These are phyloP conservation scores for Leptinotarsa peninsularis DNA, from an alignment of 2,888 invertebrate genomes.

Conservation along the genomic window DNA sequence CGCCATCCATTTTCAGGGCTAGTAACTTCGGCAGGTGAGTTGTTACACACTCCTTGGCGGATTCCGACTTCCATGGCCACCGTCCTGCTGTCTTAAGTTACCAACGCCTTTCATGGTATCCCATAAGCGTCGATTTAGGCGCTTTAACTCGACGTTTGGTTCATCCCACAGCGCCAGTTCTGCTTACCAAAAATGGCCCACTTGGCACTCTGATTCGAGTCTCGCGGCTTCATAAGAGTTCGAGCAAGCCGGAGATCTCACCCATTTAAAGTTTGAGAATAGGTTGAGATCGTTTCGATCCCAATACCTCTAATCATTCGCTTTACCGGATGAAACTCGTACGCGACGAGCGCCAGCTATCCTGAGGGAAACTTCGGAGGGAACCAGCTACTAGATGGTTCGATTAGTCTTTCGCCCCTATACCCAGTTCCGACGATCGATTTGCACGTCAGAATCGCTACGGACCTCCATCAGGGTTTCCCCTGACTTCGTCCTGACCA, in stretches of 20 bases:
- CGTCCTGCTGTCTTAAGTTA: constrained; percentile 63
- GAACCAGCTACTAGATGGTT: constrained; percentile 56
- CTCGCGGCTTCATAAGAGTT: constrained; percentile 10
- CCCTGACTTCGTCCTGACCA: constrained; percentile 61
- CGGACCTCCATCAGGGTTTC: constrained; percentile 11
- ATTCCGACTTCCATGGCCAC: too few species aligned
- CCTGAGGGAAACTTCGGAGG: constrained; percentile 81
- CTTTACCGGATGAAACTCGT: constrained; percentile 74
- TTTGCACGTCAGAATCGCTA: constrained; percentile 70
- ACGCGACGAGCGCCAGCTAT: constrained; percentile 59
- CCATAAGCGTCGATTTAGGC: constrained; percentile 68
- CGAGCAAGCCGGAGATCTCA: constrained; percentile 70
- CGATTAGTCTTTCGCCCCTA: constrained; percentile 72
- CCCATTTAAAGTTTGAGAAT: constrained; percentile 82
- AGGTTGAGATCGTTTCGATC: constrained; percentile 76
- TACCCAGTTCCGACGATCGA: constrained; percentile 82
- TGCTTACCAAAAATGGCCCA: constrained; percentile 83
- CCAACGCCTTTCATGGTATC: constrained; percentile 72
- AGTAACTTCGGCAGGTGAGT: constrained; percentile 63
- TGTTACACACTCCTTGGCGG: too few species aligned
- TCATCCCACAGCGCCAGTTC: constrained; percentile 85
- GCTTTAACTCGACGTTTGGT: constrained; percentile 78
- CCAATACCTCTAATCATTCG: constrained; percentile 72
- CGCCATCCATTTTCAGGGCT: constrained; percentile 76
- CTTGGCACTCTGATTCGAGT: constrained; percentile 71